Base-by-base conservation (phyloP, 2,888 invertebrate species). In the Plusia festucae region DNA sequence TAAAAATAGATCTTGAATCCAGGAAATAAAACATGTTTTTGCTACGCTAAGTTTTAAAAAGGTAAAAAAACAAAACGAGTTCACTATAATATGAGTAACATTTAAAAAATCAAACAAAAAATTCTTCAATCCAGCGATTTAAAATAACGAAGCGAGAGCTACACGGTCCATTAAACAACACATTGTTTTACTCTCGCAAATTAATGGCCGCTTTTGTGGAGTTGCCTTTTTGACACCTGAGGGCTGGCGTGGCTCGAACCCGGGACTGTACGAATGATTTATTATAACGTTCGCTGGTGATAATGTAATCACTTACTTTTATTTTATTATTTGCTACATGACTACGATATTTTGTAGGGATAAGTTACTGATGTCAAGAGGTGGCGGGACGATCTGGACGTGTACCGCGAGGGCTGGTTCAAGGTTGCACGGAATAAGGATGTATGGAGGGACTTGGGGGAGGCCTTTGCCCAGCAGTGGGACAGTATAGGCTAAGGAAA, bases 181-280 rank as follows among this genome's bases (percentile, higher is more conserved):
- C 60, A 76, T 78, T 79, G 76, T 80, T 78, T 72, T 64, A 67
- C 71, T 22, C 60, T 55, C 56, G 20, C 46, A 60, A 73, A 82
- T 83, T 74, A 81, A 81, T 82, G 75, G 65, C 53, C 49, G 59
- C 68, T 63, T 78, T 59, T 75, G 73, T 68, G 53, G 57, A 59
- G 54, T 65, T 54, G 62, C 77, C 63, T 64, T 78, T 76, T 60
- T 70, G 76, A 70, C 66, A 71, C 53, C 60, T 56, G 53, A 53
- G 61, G 32, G 40, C 40, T 7, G n/a, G 7, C 40, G 40, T 1
- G 40, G 34, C 34, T 34, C 40, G 40, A 40, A 40, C 34, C 34
- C 46, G 51, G 61, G 54, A 61, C 32, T 40, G 49, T 3, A 49
- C 27, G 24, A 67, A 59, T 61, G 55, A 75, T 73, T 70, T 75